A percentile compares a stretch with the other conserved stretches of the same genome.
Conservation (phyloP, 2,888 invertebrate species). For the Parnassius glacialis region DNA sequence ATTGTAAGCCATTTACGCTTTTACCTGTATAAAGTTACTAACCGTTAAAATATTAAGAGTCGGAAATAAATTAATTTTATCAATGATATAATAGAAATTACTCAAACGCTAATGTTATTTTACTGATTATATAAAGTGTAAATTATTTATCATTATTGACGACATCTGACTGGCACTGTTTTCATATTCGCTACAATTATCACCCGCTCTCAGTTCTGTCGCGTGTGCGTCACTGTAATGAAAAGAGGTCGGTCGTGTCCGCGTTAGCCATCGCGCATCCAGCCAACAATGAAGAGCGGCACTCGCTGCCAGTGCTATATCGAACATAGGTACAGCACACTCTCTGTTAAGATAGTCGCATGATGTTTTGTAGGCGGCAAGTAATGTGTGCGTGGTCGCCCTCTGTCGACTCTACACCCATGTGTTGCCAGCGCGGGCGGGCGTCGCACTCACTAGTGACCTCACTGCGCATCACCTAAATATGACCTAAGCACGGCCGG, state of each 20-base stretch:
- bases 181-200: conserved; percentile 32
- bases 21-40: too few species aligned
- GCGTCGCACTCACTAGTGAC: conserved; percentile 62
- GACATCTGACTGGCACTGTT: conserved; percentile 14
- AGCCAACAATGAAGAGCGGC: conserved; percentile 61
- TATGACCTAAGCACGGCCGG: conserved; percentile 52
- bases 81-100: not conserved
- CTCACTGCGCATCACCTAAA: conserved; percentile 65
- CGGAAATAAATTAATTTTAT: not conserved
- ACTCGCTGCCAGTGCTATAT: conserved; percentile 59
- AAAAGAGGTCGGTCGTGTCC: conserved; percentile 73
- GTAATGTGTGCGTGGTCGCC: conserved; percentile 69
- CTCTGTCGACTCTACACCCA: conserved; percentile 53
- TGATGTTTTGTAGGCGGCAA: conserved; percentile 62
- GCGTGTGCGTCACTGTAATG: conserved; percentile 64
- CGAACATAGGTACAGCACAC: conserved; percentile 45
- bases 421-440: conserved; percentile 47
- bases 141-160: conserved; percentile 7
- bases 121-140: not conserved
- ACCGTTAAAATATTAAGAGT: too few species aligned
- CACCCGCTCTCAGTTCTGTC: conserved; percentile 31
- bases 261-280: conserved; percentile 55
- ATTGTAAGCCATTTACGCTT: too few species aligned
- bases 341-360: conserved; percentile 53
- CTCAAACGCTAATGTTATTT: not conserved